phyloP scores from a whole-genome alignment of 1,140 invertebrate species.

The Vanessa atalanta region DNA sequence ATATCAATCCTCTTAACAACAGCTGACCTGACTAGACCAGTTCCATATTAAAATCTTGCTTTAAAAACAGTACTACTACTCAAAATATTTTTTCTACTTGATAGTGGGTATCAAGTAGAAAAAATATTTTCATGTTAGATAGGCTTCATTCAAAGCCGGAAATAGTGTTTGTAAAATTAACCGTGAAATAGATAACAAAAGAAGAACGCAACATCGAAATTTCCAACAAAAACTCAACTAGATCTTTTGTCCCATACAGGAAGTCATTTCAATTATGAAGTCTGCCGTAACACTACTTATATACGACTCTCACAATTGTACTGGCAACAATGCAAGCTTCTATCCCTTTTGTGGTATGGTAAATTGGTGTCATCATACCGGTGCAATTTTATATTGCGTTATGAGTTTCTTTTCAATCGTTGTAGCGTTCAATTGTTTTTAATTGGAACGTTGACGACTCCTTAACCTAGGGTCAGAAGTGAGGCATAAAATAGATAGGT shows the following conservation, averaged over 20 bases:
- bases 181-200: too few species aligned
- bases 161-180: too few species aligned
- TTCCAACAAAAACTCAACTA: conserved; percentile 14
- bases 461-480: too few species aligned
- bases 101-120: too few species aligned
- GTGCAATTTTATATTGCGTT: conserved; percentile 37
- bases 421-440: conserved; percentile 26
- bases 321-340: conserved; percentile 22
- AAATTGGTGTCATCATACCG: conserved; percentile 38
- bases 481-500: too few species aligned
- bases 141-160: too few species aligned
- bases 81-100: too few species aligned
- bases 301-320: conserved; percentile 20
- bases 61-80: too few species aligned
- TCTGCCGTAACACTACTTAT: conserved; percentile 15
- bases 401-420: conserved; percentile 17
- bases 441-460: background rate
- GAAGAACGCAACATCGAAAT: background rate
- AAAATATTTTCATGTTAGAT: too few species aligned
- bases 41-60: too few species aligned
- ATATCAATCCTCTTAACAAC: too few species aligned
- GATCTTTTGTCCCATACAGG: background rate
- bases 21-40: too few species aligned
- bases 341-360: conserved; percentile 29
- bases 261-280: conserved; percentile 32